A percentile compares a stretch with the other conserved stretches of the same genome.
Conservation (phyloP, 2,113 vertebrate genomes). For the Limnothrissa miodon region DNA sequence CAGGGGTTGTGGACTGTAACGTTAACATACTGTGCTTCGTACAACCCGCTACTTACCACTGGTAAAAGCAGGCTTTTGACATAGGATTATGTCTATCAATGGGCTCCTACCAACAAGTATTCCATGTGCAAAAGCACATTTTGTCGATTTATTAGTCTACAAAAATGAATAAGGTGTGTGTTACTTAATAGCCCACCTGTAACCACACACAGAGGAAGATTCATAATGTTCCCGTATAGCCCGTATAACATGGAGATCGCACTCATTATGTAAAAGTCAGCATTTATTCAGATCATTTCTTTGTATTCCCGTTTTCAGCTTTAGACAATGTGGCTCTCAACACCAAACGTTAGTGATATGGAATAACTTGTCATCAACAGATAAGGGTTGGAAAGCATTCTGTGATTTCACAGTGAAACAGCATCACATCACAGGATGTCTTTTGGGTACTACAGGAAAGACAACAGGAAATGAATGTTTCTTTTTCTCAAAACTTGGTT, state of each 20-base stretch:
- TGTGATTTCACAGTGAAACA: conserved; percentile 30
- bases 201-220: background rate
- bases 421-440: conserved; percentile 46
- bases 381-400: conserved; percentile 74
- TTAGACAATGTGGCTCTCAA: background rate
- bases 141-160: background rate
- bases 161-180: background rate
- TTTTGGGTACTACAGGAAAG: conserved; percentile 50
- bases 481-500: conserved; percentile 35
- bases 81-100: background rate
- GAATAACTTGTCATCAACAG: conserved; percentile 47
- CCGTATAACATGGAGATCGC: background rate
- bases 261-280: background rate
- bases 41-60: background rate
- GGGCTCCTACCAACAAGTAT: background rate
- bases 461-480: conserved; percentile 56
- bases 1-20: background rate
- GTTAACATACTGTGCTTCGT: background rate
- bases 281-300: background rate
- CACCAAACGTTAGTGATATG: background rate
- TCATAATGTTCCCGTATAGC: background rate
- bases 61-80: background rate
- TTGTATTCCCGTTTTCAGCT: background rate
- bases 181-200: background rate
- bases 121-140: background rate